A percentile compares a stretch with the other conserved stretches of the same genome.
phyloP scores from a whole-genome alignment of 2,888 invertebrate genomes.

The Nysson spinosus region DNA sequence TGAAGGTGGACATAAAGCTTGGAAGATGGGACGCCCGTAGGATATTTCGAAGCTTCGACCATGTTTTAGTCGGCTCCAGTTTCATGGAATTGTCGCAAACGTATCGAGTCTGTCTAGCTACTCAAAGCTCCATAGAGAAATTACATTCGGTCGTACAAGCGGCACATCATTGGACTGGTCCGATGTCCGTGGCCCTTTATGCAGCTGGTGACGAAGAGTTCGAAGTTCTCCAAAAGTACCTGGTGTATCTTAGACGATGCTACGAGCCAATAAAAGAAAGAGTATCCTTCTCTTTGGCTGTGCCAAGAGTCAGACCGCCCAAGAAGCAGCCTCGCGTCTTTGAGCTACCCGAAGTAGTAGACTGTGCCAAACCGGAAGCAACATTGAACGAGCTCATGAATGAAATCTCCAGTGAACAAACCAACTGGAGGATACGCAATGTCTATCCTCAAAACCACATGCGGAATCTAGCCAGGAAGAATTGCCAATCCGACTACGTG shows the following conservation, averaged over 20 bases:
- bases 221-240: constrained; percentile 84
- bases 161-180: constrained; percentile 90
- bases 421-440: constrained; percentile 86
- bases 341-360: constrained; percentile 72
- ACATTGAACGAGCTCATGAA: constrained; percentile 81
- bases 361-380: constrained; percentile 85
- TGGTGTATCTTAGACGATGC: constrained; percentile 87
- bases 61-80: constrained; percentile 83
- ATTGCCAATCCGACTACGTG: constrained; percentile 88
- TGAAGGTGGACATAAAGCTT: constrained; percentile 82
- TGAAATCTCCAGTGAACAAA: constrained; percentile 81
- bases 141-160: constrained; percentile 88
- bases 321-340: constrained; percentile 65
- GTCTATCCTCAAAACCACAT: constrained; percentile 94
- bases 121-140: constrained; percentile 91
- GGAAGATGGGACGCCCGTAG: constrained; percentile 87
- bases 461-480: constrained; percentile 90
- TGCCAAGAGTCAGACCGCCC: constrained; percentile 82
- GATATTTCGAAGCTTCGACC: constrained; percentile 86
- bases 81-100: constrained; percentile 81
- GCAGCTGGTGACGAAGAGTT: constrained; percentile 89
- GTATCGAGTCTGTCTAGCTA: constrained; percentile 86
- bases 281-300: constrained; percentile 86
- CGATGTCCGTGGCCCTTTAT: constrained; percentile 90
- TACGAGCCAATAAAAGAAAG: constrained; percentile 85